Evolutionary conservation across 64 coral and sea anemone species (phyloP), one percentile per base, ranked within the genome.

Genomic region (Exaiptasia diaphana): DNA sequence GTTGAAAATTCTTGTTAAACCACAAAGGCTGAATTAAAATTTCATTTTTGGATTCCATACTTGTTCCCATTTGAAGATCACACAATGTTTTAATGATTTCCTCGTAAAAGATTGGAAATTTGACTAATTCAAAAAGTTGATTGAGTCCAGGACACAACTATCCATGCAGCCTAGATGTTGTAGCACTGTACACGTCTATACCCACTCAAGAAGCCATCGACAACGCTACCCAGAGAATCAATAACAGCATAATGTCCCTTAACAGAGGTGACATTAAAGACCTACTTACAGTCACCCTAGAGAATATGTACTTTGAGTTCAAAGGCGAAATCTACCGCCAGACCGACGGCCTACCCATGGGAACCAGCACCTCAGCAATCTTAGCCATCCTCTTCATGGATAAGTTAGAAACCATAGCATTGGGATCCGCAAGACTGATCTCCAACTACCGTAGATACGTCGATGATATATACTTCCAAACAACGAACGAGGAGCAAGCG

Each of bases 381-480:
- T 24, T 72, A 4, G 68, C 68, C 29, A 72, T 72, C 4, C 18
- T 72, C 6, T 72, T 41, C 17, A 72, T 72, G 68, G 68, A 72
- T 39, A 72, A 1, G 4, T 4, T 72, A 13, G 68, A 72, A 72
- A 5, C 5, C 20, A 50, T 1, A 0, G 23, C 72, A 0, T 28
- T 46, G 14, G 15, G 23, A 5, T 65, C 21, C 0, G 5, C 27
- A n/a, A 3, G 18, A 0, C 2, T 17, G 0, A 81, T 48, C 1
- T 43, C 18, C 26, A 52, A 18, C 15, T 34, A 84, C 23, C 54
- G 54, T 21, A 2, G 70, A 21, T 86, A 86, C 24, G 56, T 76
- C 2, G 83, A 86, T 12, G 55, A 85, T 29, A 76, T 67, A 14
- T 68, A 76, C 30, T n/a, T 39, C 35, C 70, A 86, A 41, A 76